Conservation (phyloP, 2,797 vertebrate genomes). For the Ateles fusciceps region DNA sequence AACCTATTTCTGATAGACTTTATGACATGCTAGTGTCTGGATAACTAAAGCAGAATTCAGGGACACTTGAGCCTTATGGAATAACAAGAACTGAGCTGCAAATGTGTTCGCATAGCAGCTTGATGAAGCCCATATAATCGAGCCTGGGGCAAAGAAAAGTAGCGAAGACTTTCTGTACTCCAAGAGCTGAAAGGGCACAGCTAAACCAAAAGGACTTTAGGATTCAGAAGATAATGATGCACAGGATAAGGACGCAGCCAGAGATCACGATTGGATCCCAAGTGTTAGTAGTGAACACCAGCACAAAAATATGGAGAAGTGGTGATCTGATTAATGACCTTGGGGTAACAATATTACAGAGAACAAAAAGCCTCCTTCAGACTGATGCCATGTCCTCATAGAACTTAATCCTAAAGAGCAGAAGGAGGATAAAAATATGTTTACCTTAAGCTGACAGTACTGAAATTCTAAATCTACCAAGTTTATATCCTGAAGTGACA, state of each 20-base stretch:
- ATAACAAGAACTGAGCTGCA: neutral
- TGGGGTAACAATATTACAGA: neutral
- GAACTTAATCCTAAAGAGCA: neutral
- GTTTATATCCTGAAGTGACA: neutral
- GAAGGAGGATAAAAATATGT: neutral
- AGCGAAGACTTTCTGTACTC: neutral
- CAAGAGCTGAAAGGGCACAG: neutral
- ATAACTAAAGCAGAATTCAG: neutral
- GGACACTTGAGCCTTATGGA: neutral
- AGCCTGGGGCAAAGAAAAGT: neutral
- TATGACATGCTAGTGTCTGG: neutral
- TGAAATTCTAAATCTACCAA: neutral
- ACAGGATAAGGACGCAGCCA: neutral
- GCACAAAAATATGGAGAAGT: neutral
- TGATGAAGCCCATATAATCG: neutral
- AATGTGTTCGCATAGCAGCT: neutral
- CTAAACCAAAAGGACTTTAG: neutral
- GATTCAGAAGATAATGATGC: neutral
- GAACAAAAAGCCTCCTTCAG: neutral
- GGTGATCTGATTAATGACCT: neutral
- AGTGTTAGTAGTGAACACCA: neutral
- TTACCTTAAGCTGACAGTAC: neutral
- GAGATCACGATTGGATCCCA: neutral
- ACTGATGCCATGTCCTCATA: neutral
- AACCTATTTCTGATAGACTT: neutral